Percentiles rank a stretch among this genome's conserved stretches.
phyloP scores from a whole-genome alignment of 2,888 invertebrate species.

The Pseudanteris insignis region DNA sequence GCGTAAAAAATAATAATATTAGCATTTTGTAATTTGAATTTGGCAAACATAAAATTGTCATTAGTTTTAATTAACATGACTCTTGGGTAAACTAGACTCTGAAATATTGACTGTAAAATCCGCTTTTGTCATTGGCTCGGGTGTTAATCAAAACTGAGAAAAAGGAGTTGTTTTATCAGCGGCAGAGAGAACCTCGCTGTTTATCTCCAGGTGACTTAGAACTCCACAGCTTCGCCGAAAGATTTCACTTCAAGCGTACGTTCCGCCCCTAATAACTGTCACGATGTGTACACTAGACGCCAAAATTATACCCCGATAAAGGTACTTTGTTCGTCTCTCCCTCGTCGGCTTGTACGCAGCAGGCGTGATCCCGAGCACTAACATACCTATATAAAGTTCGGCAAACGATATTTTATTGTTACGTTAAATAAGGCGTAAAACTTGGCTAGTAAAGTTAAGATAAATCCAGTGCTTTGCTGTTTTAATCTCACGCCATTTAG shows the following conservation, averaged over 20 bases:
- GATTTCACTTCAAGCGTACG: conserved; percentile 40
- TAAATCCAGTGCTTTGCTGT: conserved; percentile 23
- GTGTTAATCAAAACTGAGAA: no score
- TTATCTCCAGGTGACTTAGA: conserved; percentile 31
- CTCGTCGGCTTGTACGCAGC: conserved; percentile 16
- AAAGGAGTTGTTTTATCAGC: no score
- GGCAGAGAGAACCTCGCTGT: conserved; percentile 36
- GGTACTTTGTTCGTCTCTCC: conserved; percentile 37
- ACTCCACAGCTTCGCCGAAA: conserved; percentile 36
- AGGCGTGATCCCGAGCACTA: conserved; percentile 25
- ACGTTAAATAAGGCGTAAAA: conserved; percentile 44
- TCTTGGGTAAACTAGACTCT: no score
- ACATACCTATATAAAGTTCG: conserved; percentile 32
- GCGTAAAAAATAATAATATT: no score
- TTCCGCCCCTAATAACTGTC: conserved; percentile 43
- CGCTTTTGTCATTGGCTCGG: no score
- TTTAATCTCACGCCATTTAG: conserved; percentile 28
- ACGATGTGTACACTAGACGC: conserved; percentile 39
- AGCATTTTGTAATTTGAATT: no score
- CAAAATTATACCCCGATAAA: conserved; percentile 45
- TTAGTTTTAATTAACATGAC: no score
- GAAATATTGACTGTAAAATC: no score
- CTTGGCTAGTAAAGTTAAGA: conserved; percentile 34
- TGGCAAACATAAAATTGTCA: no score
- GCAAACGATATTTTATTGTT: conserved; percentile 43